phyloP scores from a whole-genome alignment of 2,797 vertebrate genomes.

The Sorex maritimensis region DNA sequence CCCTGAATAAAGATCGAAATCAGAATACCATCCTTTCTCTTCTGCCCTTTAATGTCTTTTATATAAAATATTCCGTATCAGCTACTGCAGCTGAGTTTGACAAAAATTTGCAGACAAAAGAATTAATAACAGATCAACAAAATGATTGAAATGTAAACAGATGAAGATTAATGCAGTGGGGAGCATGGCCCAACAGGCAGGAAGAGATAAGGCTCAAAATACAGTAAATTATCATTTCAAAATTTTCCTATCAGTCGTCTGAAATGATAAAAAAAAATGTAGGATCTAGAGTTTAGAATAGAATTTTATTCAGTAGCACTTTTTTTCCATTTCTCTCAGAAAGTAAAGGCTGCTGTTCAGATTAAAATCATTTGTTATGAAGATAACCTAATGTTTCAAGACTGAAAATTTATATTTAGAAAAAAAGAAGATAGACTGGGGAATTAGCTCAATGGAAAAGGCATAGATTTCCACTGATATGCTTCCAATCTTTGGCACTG shows the following conservation, averaged over 20 bases:
- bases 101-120: slow-evolving; percentile 53
- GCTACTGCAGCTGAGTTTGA: slow-evolving; percentile 9
- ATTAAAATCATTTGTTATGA: slow-evolving; percentile 46
- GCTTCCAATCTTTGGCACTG: not conserved
- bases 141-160: slow-evolving; percentile 68
- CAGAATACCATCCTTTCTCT: slow-evolving; percentile 52
- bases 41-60: slow-evolving; percentile 41
- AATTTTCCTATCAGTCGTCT: slow-evolving; percentile 35
- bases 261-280: slow-evolving; percentile 62
- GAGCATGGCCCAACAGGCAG: not conserved
- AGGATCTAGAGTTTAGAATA: not conserved
- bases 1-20: slow-evolving; percentile 66
- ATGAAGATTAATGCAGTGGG: slow-evolving; percentile 54
- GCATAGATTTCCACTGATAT: no score
- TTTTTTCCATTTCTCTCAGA: slow-evolving; percentile 39
- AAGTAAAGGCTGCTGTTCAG: slow-evolving; percentile 65
- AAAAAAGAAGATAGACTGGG: no score
- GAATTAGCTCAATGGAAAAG: no score
- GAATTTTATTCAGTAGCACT: not conserved
- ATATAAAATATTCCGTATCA: slow-evolving; percentile 52
- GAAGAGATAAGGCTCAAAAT: slow-evolving; percentile 60
- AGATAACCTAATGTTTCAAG: slow-evolving; percentile 57
- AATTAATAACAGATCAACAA: slow-evolving; percentile 59
- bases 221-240: slow-evolving; percentile 56
- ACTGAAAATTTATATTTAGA: not conserved